These are phyloP conservation scores for Egretta garzetta DNA, from an alignment of 2,113 vertebrate genomes.

Conservation along the genomic window DNA sequence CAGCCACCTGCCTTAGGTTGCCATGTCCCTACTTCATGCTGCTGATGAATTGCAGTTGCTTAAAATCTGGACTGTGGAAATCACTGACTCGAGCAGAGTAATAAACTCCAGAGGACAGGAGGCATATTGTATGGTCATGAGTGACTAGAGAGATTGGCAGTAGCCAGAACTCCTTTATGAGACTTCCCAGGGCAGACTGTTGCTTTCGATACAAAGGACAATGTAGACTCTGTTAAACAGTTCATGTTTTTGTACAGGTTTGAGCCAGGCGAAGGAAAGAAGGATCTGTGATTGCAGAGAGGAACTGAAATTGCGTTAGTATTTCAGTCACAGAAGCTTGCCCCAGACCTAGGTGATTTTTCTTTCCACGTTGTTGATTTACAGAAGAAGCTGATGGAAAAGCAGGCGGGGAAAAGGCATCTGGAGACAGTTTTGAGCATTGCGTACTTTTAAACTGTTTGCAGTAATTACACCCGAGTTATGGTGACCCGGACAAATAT, in stretches of 20 bases:
- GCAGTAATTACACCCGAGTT: conserved; percentile 36
- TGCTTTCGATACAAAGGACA: conserved; percentile 27
- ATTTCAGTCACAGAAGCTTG: not conserved
- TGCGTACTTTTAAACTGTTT: conserved; percentile 12
- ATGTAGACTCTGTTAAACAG: conserved; percentile 40
- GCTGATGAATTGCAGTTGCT: not conserved
- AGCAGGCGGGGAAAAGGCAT: not conserved
- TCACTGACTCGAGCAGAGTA: not conserved
- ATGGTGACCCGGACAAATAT: conserved; percentile 63
- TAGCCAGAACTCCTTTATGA: conserved; percentile 39
- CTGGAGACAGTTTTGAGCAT: conserved; percentile 30
- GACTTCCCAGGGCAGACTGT: not conserved
- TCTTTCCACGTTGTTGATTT: not conserved
- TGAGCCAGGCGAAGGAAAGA: not conserved
- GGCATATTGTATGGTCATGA: conserved; percentile 21
- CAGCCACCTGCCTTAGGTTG: not conserved
- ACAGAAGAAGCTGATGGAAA: conserved; percentile 32
- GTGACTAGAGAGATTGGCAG: conserved; percentile 37
- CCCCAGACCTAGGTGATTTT: not conserved
- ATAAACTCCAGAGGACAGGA: conserved; percentile 38
- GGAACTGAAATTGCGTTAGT: not conserved
- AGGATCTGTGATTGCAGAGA: not conserved
- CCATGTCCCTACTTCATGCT: not conserved
- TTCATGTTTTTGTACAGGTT: not conserved
- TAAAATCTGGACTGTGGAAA: not conserved